Evolutionary conservation across 2,888 invertebrate genomes (phyloP).

Genomic region (Coenonympha arcania): DNA sequence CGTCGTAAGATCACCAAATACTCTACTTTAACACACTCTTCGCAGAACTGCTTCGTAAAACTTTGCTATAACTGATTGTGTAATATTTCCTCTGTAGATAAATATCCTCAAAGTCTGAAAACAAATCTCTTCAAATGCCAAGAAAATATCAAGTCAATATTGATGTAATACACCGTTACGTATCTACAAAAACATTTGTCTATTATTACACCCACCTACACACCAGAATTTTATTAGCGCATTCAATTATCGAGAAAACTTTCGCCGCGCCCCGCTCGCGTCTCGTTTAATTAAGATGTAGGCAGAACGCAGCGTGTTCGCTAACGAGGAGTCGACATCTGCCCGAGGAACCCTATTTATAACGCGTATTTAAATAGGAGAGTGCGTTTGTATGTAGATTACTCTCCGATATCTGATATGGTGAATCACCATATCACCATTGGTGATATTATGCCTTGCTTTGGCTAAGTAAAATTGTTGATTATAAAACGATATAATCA

Average conservation of each 20-base stretch:
- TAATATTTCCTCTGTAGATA: too few relatives aligned
- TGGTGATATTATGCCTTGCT: background rate
- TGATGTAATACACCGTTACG: too few relatives aligned
- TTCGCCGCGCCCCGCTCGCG: slow-evolving; percentile 27
- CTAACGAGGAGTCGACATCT: slow-evolving; percentile 67
- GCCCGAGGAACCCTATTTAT: slow-evolving; percentile 35
- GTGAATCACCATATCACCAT: too few relatives aligned
- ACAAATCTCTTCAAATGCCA: too few relatives aligned
- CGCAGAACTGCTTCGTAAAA: too few relatives aligned
- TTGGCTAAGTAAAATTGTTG: background rate
- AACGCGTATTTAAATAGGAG: slow-evolving; percentile 16
- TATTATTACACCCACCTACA: too few relatives aligned
- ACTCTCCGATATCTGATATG: background rate
- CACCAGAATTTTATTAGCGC: background rate
- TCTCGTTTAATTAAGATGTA: slow-evolving; percentile 68
- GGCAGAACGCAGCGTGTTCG: slow-evolving; percentile 59
- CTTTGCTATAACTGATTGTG: too few relatives aligned
- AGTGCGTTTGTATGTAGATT: slow-evolving; percentile 16
- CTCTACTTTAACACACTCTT: too few relatives aligned
- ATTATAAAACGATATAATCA: too few relatives aligned
- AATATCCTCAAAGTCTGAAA: too few relatives aligned
- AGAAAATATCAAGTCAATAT: too few relatives aligned
- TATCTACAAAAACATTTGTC: too few relatives aligned
- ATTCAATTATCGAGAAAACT: slow-evolving; percentile 16
- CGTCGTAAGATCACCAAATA: background rate